Evolutionary conservation across 2,113 vertebrate genomes (phyloP), one percentile per base, ranked within the genome.

Genomic region (Ursus arctos): DNA sequence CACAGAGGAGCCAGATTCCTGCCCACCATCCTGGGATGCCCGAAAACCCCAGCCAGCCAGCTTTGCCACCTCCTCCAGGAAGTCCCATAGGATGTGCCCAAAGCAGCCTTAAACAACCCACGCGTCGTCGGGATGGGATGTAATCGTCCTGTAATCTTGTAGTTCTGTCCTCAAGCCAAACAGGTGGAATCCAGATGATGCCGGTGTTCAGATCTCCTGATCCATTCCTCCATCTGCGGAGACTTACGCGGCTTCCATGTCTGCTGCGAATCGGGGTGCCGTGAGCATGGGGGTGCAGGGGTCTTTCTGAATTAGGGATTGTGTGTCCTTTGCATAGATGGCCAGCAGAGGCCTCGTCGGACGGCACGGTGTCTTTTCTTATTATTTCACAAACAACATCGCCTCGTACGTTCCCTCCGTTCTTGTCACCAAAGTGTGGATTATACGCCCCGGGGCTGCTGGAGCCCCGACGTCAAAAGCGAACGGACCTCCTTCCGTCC

Each of bases 151-250:
- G 28, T 65, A 13, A 0, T 31, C 63, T 65, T 15, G 28, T 16
- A 33, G 15, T 31, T 3, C 0, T 33, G 13, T 65, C 28, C 63
- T 16, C 63, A 65, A 1, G 6, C 13, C 6, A 14, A 65, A 14
- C 13, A 65, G 13, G 1, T 16, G 13, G 13, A 14, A 15, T 65
- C 28, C 15, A 16, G 14, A 28, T 7, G 1, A 15, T 15, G 6
- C 15, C 7, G 2, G 63, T 15, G 28, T 28, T 6, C 0, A 28
- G 63, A 6, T 28, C 13, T 0, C 6, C 15, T 65, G 6, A 31
- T 33, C 63, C 63, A 33, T 33, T 31, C 65, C n/a, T 67, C 15
- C 3, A 18, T 16, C 15, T 3, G 3, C 14, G 5, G 61, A 1
- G 31, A 63, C 24, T 5, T 33, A 6, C 2, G 31, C 16, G 14